These are phyloP conservation scores for Pteropus alecto DNA, from an alignment of 2,113 vertebrate species.

Conservation along the genomic window DNA sequence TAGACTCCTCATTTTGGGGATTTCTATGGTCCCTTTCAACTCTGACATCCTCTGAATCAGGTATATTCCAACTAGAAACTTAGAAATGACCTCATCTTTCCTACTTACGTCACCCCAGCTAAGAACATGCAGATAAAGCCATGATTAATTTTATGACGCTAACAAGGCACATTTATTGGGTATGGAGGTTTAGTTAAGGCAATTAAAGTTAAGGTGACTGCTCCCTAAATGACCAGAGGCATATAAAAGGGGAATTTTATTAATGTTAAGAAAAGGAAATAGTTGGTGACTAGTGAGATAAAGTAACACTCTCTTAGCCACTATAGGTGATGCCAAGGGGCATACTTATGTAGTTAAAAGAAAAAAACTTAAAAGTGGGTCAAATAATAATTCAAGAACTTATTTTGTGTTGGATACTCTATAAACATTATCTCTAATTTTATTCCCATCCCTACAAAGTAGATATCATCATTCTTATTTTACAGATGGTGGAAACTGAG, in stretches of 20 bases:
- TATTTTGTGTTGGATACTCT: slow-evolving; percentile 21
- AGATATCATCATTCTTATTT: neutral
- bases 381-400: neutral
- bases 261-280: slow-evolving; percentile 29
- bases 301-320: neutral
- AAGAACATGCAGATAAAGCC: slow-evolving; percentile 32
- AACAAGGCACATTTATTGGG: neutral
- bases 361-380: neutral
- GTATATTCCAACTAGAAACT: neutral
- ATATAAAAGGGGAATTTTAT: slow-evolving; percentile 20
- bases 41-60: neutral
- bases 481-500: neutral
- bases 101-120: neutral
- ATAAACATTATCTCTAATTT: slow-evolving; percentile 22
- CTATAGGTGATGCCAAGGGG: neutral
- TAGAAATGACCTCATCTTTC: neutral
- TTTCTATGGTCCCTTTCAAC: neutral
- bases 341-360: neutral
- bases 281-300: neutral
- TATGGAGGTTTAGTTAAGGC: slow-evolving; percentile 37
- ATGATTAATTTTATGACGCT: neutral
- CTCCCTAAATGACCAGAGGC: slow-evolving; percentile 35
- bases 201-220: slow-evolving; percentile 29
- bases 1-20: neutral
- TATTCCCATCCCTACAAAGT: neutral